Evolutionary conservation across 1,140 invertebrate species (phyloP), one percentile per base, ranked within the genome.

Genomic region (Zaprionus camerounensis): DNA sequence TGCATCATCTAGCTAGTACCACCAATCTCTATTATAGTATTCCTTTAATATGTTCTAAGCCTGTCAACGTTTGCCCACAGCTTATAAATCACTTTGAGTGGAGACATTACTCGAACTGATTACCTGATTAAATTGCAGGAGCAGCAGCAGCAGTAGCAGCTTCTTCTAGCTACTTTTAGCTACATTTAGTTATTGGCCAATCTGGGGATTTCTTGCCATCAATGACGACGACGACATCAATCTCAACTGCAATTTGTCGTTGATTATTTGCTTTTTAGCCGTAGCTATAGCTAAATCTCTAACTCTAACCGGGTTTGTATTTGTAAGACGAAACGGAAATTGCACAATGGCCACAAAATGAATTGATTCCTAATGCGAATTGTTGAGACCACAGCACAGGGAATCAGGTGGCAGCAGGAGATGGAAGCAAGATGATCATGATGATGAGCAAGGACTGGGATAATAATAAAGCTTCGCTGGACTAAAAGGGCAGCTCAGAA

Each of bases 281-380:
- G 31, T 17, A 38, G 38, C n/a, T 44, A n/a, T 15, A 44, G 5
- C 15, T 46, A 46, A 15, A n/a, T 41, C 12, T 41, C 38, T 15
- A 41, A 15, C 38, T 15, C 3, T 41, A 41, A 4, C 12, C 15
- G 38, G 12, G 38, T 17, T 17, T 58, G 49, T 65, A 61, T 76
- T 76, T 66, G 59, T 59, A 46, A 66, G 64, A 74, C 55, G 66
- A 69, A 71, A 55, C 81, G 85, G 85, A 88, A 88, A 88, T 88
- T 88, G 76, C 73, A 88, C 85, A 88, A 88, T 85, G 67, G 81
- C 68, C 78, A 73, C 68, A 71, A 88, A 87, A 87, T 87, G 84
- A 88, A 88, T 88, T 88, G 84, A 90, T 88, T 88, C 76, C 85
- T 88, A 88, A 88, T 84, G 68, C 78, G 74, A 62, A 75, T 87